Percentiles rank a stretch among this genome's conserved stretches.
Evolutionary conservation across 1,140 invertebrate species (phyloP).

Genomic region (Pteromalus puparum): DNA sequence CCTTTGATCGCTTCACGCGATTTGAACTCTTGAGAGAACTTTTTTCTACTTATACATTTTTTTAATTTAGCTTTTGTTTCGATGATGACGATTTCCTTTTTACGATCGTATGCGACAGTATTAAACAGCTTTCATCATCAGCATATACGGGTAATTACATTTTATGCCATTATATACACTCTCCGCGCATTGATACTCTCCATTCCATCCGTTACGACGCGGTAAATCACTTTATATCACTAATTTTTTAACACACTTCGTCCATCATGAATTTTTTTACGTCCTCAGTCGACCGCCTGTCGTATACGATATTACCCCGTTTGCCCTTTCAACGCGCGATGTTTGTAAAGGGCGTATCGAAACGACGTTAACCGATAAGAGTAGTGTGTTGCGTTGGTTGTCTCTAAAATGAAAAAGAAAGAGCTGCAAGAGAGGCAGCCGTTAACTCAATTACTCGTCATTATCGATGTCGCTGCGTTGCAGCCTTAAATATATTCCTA

Average conservation of each 20-base stretch:
- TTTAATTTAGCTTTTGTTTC: neutral
- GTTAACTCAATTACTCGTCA: constrained; percentile 29
- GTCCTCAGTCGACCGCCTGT: neutral
- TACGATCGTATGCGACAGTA: neutral
- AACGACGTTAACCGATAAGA: constrained; percentile 10
- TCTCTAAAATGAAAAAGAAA: neutral
- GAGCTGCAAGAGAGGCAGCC: neutral
- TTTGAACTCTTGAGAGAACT: too few relatives aligned
- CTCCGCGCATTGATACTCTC: neutral
- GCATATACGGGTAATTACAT: neutral
- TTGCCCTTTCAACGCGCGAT: neutral
- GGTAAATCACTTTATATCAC: neutral
- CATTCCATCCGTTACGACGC: neutral
- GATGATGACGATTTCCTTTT: neutral
- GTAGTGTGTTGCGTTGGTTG: neutral
- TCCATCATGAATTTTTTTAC: neutral
- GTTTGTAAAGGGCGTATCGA: neutral
- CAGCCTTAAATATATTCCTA: neutral
- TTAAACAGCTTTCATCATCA: neutral
- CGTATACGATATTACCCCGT: neutral
- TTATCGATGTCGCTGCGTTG: neutral
- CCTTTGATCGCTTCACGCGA: too few relatives aligned
- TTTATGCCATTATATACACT: neutral
- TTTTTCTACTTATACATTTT: neutral
- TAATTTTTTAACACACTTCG: neutral